Evolutionary conservation across 1,140 invertebrate species (phyloP).

Genomic region (Cydia pomonella): DNA sequence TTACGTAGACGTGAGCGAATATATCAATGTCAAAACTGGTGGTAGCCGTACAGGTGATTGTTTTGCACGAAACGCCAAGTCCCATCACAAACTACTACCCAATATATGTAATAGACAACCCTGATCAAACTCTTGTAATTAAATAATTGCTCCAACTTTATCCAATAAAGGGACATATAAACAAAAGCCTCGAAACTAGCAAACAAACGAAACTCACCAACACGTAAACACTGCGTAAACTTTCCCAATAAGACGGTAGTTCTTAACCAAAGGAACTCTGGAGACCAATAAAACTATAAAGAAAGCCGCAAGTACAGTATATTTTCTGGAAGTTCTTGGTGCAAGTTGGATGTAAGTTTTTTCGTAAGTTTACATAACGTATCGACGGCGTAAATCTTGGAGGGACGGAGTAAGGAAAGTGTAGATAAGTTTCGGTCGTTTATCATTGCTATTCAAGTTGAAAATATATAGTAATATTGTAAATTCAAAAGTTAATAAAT

Average conservation of each 20-base stretch:
- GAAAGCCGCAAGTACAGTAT: conserved; percentile 33
- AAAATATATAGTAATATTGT: neutral
- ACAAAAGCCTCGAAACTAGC: conserved; percentile 23
- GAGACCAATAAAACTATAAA: conserved; percentile 36
- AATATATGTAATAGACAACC: no score
- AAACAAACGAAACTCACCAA: conserved; percentile 25
- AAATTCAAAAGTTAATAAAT: no score
- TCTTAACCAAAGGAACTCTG: conserved; percentile 15
- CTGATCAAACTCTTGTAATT: neutral
- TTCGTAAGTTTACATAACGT: conserved; percentile 7
- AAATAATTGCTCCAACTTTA: conserved; percentile 18
- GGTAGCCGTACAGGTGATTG: no score
- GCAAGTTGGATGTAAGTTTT: conserved; percentile 22
- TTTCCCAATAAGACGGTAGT: conserved; percentile 27
- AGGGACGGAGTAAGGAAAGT: neutral
- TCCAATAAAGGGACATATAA: conserved; percentile 27
- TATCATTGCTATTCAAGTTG: neutral
- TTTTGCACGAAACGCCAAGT: no score
- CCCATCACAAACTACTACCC: neutral
- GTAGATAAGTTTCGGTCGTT: neutral
- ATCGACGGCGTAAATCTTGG: conserved; percentile 6
- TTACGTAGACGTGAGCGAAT: no score
- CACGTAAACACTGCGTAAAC: conserved; percentile 25
- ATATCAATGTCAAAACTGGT: no score
- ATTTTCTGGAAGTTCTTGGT: conserved; percentile 10